Evolutionary conservation across 1,140 invertebrate species (phyloP), one percentile per base, ranked within the genome.

Genomic region (Platyura marginata): DNA sequence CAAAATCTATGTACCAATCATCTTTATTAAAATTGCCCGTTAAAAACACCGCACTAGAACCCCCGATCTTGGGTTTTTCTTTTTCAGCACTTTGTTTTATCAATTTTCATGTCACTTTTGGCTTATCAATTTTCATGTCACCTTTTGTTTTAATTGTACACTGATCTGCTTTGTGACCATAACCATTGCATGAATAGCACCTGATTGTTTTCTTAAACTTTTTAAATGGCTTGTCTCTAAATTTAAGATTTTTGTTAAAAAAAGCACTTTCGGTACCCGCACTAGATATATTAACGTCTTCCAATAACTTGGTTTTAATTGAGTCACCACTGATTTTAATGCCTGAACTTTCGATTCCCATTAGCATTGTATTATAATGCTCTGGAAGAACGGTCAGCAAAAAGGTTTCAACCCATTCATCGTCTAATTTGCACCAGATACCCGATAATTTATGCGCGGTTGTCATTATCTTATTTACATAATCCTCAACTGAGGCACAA

Each of bases 331-430:
- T 53, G 10, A 61, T 50, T 35, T 37, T 40, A 16, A 53, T 51
- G 18, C 51, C 55, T 2, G 51, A 58, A 41, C 49, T 53, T 40
- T 58, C 55, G 2, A 58, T 47, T 9, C 49, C 54, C 49, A 61
- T 58, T 13, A 62, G 61, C 58, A 62, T 62, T 1, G 62, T 55
- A 44, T 47, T 45, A 44, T 53, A 63, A 35, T 51, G 25, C 22
- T 57, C 55, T 11, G 55, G 52, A 44, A 62, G 48, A 33, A 60
- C 58, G 1, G 57, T 53, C 15, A 63, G 46, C 21, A 61, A 44
- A n/a, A 62, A 44, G 8, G 55, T 56, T 2, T 54, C 55, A 21
- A 57, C 37, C 50, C 54, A 55, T 41, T 60, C 50, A 44, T 49
- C 19, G 21, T 23, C 37, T 3, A 44, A 25, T n/a, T 21, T 38